Evolutionary conservation across 2,888 invertebrate species (phyloP), one percentile per base, ranked within the genome.

Genomic region (Prostheceraeus crozeri): DNA sequence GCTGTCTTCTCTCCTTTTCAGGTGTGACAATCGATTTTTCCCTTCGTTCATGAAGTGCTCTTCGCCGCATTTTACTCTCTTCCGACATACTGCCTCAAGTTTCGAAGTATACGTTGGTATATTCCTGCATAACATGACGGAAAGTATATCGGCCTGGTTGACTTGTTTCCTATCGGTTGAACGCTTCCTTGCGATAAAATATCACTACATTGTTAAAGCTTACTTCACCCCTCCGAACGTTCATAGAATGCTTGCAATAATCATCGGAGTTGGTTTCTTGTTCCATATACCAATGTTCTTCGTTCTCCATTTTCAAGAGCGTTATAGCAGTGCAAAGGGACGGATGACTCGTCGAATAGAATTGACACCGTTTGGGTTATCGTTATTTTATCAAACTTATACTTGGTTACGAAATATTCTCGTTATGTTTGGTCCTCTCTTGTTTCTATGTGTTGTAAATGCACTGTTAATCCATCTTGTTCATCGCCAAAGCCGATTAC

Each of bases 211-310:
- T 10, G 23, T 25, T 16, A 14, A 36, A 4, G 40, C 48, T 11
- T 36, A 48, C 55, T 55, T 33, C 52, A 25, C 35, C 2, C 55
- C 6, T 2, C 14, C 14, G 6, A 48, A 55, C 21, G 45, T 36
- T 14, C 16, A 33, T 16, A 35, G 33, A 2, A 54, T 19, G 35
- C 14, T 55, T 11, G 55, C 21, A 23, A 4, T 3, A 2, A 48
- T 55, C 51, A 25, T 35, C 14, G 23, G 33, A 11, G 33, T 21
- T 11, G 45, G 30, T 23, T 16, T 55, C 54, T 25, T 55, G 55
- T 21, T 55, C 52, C 33, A 55, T 23, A 14, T 55, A 36, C 55
- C 55, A 33, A 55, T 21, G 36, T 55, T 48, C 21, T 55, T 55
- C 21, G 45, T 45, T 21, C 3, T 4, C 16, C 4, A 2, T 36